A percentile compares a stretch with the other conserved stretches of the same genome.
These are phyloP conservation scores for Phyllopteryx taeniolatus DNA, from an alignment of 2,113 vertebrate genomes.

Conservation along the genomic window DNA sequence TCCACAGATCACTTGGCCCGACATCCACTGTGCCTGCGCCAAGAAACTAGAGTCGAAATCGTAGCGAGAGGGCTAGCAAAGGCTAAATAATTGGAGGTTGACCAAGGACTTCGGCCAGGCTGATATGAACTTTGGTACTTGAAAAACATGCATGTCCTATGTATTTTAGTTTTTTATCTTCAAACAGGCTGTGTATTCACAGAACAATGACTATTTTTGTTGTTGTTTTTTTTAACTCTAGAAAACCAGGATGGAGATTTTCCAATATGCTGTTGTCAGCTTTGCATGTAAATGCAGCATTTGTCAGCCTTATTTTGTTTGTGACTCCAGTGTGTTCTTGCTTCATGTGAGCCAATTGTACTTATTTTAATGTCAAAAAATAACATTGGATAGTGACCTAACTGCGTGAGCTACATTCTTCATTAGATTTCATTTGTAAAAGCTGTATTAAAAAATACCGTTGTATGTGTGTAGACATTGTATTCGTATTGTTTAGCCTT, in stretches of 20 bases:
- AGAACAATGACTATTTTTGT: not conserved
- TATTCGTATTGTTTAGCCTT: not conserved
- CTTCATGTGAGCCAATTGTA: too few relatives aligned
- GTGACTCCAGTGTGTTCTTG: not conserved
- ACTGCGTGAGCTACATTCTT: not conserved
- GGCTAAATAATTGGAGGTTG: slow-evolving; percentile 8
- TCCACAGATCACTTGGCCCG: slow-evolving; percentile 65
- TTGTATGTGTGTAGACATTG: not conserved
- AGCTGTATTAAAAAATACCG: not conserved
- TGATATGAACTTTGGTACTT: not conserved
- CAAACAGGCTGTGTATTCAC: too few relatives aligned
- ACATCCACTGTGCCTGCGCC: slow-evolving; percentile 47
- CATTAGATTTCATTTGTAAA: not conserved
- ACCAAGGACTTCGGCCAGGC: slow-evolving; percentile 3
- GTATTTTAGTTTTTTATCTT: not conserved
- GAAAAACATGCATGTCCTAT: not conserved
- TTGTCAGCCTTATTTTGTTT: not conserved
- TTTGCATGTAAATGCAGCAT: not conserved
- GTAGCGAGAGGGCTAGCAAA: slow-evolving; percentile 12
- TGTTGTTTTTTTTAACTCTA: too few relatives aligned
- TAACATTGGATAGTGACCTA: not conserved
- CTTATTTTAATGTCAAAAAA: too few relatives aligned
- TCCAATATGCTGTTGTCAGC: not conserved
- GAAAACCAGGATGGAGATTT: not conserved
- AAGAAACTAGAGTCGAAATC: slow-evolving; percentile 18